Conservation (phyloP, 2,888 invertebrate species). For the Dioctria rufipes region DNA sequence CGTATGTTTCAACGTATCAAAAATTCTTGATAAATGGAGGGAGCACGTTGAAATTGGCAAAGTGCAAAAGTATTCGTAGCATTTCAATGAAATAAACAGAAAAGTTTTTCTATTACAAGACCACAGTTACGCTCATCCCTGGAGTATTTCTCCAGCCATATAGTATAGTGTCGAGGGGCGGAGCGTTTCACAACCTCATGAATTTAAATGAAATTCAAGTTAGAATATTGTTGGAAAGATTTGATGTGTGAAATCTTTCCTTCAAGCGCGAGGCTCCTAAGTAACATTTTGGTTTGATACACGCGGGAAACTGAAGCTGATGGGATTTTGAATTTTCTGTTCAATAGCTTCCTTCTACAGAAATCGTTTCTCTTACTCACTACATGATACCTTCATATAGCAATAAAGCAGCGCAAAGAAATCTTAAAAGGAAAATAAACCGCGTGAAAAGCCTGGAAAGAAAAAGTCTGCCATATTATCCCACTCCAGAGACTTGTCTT, state of each 20-base stretch:
- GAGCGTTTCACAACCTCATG: not conserved
- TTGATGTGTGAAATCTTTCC: conserved; percentile 7
- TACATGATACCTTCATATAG: not conserved
- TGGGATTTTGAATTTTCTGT: not conserved
- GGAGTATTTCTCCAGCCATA: not conserved
- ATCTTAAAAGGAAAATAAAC: conserved; percentile 6
- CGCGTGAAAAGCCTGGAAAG: not conserved
- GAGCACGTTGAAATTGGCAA: not conserved
- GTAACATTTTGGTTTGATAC: not conserved
- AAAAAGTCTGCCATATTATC: not conserved
- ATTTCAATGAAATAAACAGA: conserved; percentile 2
- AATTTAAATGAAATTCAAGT: conserved; percentile 7
- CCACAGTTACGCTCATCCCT: not conserved
- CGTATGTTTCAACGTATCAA: not conserved
- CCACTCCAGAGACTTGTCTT: not conserved
- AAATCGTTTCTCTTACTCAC: not conserved
- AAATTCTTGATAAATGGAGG: conserved; percentile 2
- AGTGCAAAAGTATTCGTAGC: conserved; percentile 6
- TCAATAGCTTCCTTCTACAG: not conserved
- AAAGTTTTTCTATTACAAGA: conserved; percentile 3
- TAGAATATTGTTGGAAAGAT: conserved; percentile 7
- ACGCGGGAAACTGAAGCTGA: not conserved
- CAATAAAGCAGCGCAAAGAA: not conserved
- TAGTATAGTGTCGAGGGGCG: not conserved
- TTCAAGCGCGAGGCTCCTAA: not conserved